Conservation (phyloP, 2,888 invertebrate genomes). For the Andrena fulva region DNA sequence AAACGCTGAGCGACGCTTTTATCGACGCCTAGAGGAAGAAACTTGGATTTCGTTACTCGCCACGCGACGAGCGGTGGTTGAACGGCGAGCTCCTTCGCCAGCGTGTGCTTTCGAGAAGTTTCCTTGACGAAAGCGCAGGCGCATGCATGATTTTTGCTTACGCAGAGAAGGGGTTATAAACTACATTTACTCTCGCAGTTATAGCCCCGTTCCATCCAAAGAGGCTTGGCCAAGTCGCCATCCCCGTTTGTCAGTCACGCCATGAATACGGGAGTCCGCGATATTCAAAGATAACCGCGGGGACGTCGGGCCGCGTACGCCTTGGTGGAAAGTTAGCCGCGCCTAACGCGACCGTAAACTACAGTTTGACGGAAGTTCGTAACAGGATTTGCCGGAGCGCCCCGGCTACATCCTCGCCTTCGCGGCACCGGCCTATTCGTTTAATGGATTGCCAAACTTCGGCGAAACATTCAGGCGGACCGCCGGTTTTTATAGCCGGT, state of each 20-base stretch:
- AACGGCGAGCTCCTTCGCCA: not conserved
- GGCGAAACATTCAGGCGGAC: not conserved
- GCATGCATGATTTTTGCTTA: too few relatives aligned
- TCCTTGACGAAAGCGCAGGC: not conserved
- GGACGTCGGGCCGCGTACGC: not conserved
- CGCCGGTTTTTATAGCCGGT: slow-evolving; percentile 1
- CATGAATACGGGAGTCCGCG: slow-evolving; percentile 16
- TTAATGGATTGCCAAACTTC: slow-evolving; percentile 61
- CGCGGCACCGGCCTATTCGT: not conserved
- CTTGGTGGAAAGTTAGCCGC: slow-evolving; percentile 17
- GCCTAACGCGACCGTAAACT: slow-evolving; percentile 28
- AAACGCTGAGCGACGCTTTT: slow-evolving; percentile 28
- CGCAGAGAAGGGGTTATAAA: too few relatives aligned
- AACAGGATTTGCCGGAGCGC: slow-evolving; percentile 26
- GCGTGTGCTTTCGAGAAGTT: not conserved
- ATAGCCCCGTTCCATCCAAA: too few relatives aligned
- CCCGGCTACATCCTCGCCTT: not conserved
- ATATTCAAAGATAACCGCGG: slow-evolving; percentile 28
- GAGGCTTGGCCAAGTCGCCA: too few relatives aligned
- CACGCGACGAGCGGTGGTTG: not conserved
- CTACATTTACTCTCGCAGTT: too few relatives aligned
- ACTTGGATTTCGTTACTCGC: not conserved
- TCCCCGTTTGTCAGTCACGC: not conserved
- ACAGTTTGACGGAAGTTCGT: slow-evolving; percentile 32
- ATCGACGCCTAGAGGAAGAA: not conserved